Conservation (phyloP, 1,140 invertebrate genomes). For the Cotesia vestalis region DNA sequence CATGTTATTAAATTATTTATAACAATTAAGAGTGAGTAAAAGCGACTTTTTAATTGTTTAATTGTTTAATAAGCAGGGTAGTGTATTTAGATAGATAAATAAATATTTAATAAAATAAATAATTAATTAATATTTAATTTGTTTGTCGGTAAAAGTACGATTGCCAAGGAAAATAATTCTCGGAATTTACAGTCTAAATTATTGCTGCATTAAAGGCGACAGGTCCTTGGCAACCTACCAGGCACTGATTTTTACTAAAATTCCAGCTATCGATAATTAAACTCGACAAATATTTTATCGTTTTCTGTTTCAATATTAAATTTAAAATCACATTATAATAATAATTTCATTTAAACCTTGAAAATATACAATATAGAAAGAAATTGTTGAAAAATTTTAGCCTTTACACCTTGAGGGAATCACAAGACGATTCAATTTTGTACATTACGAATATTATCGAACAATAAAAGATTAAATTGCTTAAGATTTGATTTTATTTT, state of each 20-base stretch:
- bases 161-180: constrained; percentile 20
- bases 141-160: constrained; percentile 3
- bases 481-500: neutral
- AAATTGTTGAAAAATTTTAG: no score
- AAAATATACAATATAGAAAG: no score
- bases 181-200: constrained; percentile 18
- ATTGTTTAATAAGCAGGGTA: no score
- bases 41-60: neutral
- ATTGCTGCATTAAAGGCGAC: constrained; percentile 26
- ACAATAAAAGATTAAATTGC: neutral
- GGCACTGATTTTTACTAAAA: constrained; percentile 12
- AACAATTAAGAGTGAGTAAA: neutral
- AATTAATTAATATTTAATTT: neutral
- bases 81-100: no score
- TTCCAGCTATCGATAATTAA: constrained; percentile 9
- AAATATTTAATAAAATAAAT: no score
- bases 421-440: no score
- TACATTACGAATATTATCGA: neutral
- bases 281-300: no score
- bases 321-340: neutral
- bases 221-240: constrained; percentile 21
- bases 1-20: neutral
- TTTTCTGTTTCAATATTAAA: neutral
- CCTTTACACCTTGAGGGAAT: no score
- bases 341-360: no score